Evolutionary conservation across 2,888 invertebrate genomes (phyloP).

Genomic region (Apamea monoglypha): DNA sequence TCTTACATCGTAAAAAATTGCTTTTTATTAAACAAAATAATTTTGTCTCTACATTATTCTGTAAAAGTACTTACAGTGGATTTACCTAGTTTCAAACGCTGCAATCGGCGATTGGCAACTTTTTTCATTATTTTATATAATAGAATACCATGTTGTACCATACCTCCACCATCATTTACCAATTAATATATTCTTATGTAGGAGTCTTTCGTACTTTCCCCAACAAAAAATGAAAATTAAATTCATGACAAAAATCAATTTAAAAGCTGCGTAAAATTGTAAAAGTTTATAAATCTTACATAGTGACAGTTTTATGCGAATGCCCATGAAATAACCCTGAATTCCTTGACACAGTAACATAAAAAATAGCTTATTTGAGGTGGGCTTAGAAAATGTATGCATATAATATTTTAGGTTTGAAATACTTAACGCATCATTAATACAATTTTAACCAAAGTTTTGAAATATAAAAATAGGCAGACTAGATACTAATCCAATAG

Average conservation of each 20-base stretch:
- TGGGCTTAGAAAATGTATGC: slow-evolving; percentile 17
- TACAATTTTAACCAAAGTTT: slow-evolving; percentile 2
- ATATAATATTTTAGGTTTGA: slow-evolving; percentile 10
- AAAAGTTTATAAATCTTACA: neutral
- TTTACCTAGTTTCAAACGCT: neutral
- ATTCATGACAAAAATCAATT: neutral
- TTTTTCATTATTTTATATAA: neutral
- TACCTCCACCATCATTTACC: too few relatives aligned
- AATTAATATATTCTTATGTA: too few relatives aligned
- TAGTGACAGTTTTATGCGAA: neutral
- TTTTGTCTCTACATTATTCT: neutral
- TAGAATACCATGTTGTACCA: neutral
- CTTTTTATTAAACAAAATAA: neutral
- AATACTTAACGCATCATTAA: slow-evolving; percentile 5
- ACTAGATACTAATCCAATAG: slow-evolving; percentile 3
- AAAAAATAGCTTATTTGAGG: slow-evolving; percentile 23
- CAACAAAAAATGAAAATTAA: neutral
- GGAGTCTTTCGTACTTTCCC: neutral
- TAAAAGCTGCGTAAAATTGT: neutral
- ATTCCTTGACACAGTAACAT: slow-evolving; percentile 47
- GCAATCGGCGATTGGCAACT: too few relatives aligned
- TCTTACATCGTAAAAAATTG: neutral
- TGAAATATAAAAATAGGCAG: slow-evolving; percentile 12
- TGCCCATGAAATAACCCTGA: slow-evolving; percentile 31
- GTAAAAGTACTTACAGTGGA: neutral